Conservation (phyloP, 2,888 invertebrate species). For the Euplagia quadripunctaria region DNA sequence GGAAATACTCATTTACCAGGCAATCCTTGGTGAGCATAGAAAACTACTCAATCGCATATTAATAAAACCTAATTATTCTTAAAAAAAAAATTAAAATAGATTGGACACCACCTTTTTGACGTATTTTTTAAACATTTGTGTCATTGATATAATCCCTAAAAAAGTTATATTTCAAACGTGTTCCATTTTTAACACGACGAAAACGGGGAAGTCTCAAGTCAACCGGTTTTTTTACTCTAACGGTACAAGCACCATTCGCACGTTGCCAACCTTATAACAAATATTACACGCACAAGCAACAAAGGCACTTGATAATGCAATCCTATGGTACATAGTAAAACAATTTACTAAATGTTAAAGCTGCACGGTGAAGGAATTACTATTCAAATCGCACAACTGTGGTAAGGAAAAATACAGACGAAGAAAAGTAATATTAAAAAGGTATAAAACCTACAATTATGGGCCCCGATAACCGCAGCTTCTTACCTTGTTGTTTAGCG, state of each 20-base stretch:
- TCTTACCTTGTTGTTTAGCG: too few species aligned
- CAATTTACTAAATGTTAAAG: background rate
- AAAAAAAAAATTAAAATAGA: background rate
- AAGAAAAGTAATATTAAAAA: background rate
- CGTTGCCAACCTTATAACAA: background rate
- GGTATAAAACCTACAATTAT: background rate
- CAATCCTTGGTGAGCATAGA: too few species aligned
- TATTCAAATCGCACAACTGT: too few species aligned
- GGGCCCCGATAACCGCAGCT: too few species aligned
- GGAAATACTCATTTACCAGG: too few species aligned
- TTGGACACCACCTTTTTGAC: background rate
- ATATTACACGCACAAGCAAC: background rate
- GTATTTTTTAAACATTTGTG: too few species aligned
- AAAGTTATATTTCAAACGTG: background rate
- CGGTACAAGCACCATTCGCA: background rate
- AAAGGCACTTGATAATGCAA: background rate
- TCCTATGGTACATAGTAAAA: background rate
- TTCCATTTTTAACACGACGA: background rate
- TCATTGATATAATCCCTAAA: too few species aligned
- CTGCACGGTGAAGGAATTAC: background rate
- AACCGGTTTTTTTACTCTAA: background rate
- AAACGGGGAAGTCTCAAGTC: background rate
- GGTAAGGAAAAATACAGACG: background rate
- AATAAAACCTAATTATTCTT: too few species aligned
- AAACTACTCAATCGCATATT: too few species aligned